A percentile compares a stretch with the other conserved stretches of the same genome.
Conservation (phyloP, 1,140 invertebrate species). For the Drosophila malerkotliana region DNA sequence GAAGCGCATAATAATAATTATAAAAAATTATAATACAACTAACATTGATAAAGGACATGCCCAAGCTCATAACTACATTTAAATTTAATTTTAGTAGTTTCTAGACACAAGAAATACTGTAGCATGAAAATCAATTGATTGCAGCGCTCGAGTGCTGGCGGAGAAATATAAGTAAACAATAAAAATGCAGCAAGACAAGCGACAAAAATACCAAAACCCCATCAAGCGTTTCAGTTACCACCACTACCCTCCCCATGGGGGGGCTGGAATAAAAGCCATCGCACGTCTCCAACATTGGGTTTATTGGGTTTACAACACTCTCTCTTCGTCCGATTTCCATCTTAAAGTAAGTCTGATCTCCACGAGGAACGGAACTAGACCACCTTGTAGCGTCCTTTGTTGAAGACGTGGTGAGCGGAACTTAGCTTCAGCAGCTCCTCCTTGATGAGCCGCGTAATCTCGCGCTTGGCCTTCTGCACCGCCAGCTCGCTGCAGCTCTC, state of each 20-base stretch:
- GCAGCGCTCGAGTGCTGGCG: constrained; percentile 51
- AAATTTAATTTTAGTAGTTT: constrained; percentile 83
- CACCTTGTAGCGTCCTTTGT: constrained; percentile 98
- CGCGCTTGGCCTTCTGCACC: constrained; percentile 98
- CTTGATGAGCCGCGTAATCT: constrained; percentile 98
- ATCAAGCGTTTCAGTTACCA: no score
- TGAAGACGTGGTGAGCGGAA: constrained; percentile 93
- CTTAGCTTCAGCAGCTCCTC: constrained; percentile 97
- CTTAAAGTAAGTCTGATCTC: constrained; percentile 5
- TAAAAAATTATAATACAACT: constrained; percentile 64
- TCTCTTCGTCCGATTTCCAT: background rate
- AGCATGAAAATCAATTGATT: constrained; percentile 81
- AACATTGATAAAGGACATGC: constrained; percentile 48
- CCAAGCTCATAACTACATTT: constrained; percentile 76
- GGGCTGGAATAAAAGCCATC: background rate
- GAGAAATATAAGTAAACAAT: constrained; percentile 70
- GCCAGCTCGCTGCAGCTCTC: constrained; percentile 98
- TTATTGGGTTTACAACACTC: constrained; percentile 6
- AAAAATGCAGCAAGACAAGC: constrained; percentile 65
- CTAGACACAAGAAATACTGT: constrained; percentile 80
- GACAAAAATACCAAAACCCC: constrained; percentile 47
- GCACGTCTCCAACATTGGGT: background rate
- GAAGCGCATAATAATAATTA: constrained; percentile 70
- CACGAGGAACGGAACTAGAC: constrained; percentile 86
- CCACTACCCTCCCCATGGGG: no score